phyloP scores from a whole-genome alignment of 2,113 vertebrate species.

The Antigone vipio region DNA sequence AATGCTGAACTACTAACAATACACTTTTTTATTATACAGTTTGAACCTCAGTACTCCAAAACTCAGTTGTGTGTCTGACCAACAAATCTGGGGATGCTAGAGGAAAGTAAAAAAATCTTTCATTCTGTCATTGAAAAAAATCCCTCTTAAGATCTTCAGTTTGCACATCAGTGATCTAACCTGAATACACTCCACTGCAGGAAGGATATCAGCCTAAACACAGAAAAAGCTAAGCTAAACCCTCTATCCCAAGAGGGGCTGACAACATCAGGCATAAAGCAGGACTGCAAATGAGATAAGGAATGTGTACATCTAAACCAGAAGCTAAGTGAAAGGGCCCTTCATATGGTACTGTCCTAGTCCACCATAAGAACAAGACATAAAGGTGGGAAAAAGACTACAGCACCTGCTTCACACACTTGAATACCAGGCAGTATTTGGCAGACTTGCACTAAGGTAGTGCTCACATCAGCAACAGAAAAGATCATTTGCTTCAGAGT shows the following conservation, averaged over 20 bases:
- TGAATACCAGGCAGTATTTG: not conserved
- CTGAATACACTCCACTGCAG: not conserved
- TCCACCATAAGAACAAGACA: not conserved
- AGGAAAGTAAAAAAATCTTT: not conserved
- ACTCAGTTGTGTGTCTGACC: not conserved
- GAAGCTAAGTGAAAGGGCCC: not conserved
- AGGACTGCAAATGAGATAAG: not conserved
- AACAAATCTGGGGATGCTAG: not conserved
- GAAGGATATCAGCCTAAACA: not conserved
- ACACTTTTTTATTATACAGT: not conserved
- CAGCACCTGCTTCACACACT: not conserved
- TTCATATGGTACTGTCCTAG: fast-evolving
- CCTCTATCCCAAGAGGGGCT: not conserved
- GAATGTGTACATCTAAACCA: not conserved
- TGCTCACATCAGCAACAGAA: not conserved
- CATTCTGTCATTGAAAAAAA: not conserved
- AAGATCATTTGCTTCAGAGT: not conserved
- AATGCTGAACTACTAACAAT: not conserved
- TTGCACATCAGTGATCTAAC: not conserved
- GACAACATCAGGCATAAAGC: not conserved
- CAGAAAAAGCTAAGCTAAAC: not conserved
- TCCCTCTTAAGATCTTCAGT: not conserved
- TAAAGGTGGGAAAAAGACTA: not conserved
- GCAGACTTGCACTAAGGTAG: not conserved
- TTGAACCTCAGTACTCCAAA: not conserved